These are phyloP conservation scores for Palythoa grandiflora DNA, from an alignment of 92 coral and sea anemone species.

Conservation along the genomic window DNA sequence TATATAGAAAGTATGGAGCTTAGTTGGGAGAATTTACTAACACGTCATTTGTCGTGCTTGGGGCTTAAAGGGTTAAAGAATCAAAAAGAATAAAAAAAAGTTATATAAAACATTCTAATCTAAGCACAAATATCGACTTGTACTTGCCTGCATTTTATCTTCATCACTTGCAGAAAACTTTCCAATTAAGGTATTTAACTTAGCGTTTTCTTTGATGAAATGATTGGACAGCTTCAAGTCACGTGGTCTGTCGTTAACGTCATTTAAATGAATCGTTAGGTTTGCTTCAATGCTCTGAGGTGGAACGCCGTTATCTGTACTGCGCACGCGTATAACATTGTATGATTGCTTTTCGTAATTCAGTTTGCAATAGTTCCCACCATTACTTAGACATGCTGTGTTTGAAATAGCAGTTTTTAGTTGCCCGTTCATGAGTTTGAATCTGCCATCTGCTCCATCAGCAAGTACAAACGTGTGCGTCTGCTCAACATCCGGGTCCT, in stretches of 20 bases:
- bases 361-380: constrained; percentile 84
- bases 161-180: constrained; percentile 83
- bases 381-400: constrained; percentile 71
- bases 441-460: constrained; percentile 84
- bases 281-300: constrained; percentile 67
- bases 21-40: no score
- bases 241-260: constrained; percentile 96
- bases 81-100: background rate
- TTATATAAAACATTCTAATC: background rate
- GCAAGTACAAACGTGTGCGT: constrained; percentile 76
- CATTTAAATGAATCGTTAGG: constrained; percentile 73
- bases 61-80: no score
- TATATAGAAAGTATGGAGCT: no score
- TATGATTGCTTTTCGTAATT: constrained; percentile 78
- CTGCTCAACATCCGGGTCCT: constrained; percentile 86
- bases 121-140: background rate
- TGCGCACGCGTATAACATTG: constrained; percentile 87
- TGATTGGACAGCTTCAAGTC: constrained; percentile 78
- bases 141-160: constrained; percentile 63
- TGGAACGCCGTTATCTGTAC: constrained; percentile 91
- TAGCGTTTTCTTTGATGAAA: constrained; percentile 86
- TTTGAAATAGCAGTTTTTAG: constrained; percentile 80
- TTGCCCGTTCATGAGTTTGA: constrained; percentile 75
- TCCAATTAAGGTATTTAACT: constrained; percentile 79
- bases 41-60: no score